phyloP scores from a whole-genome alignment of 2,797 vertebrate genomes.

The Urophycis tenuis region DNA sequence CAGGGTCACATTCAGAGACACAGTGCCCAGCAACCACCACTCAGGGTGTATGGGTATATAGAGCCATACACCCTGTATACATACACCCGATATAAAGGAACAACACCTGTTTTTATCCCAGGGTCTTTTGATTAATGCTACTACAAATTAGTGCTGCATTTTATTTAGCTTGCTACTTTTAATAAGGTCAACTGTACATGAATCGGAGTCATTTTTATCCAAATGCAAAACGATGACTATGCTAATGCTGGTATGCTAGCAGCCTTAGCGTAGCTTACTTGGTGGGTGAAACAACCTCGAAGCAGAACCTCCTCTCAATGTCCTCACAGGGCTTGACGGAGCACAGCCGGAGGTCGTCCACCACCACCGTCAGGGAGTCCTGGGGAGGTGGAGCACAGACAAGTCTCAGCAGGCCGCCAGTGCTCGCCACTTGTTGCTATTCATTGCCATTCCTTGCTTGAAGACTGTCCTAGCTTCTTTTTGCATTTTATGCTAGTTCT shows the following conservation, averaged over 20 bases:
- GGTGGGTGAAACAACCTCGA: constrained; percentile 93
- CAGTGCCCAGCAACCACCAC: background rate
- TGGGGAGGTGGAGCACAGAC: constrained; percentile 48
- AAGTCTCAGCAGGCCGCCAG: background rate
- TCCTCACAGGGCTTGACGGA: constrained; percentile 95
- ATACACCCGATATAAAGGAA: background rate
- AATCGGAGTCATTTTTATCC: background rate
- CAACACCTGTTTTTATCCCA: background rate
- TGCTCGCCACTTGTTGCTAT: background rate
- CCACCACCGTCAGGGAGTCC: constrained; percentile 93
- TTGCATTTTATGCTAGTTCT: background rate
- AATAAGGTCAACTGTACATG: background rate
- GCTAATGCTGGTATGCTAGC: background rate
- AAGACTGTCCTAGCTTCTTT: background rate
- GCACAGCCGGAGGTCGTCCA: constrained; percentile 92
- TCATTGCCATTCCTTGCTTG: background rate
- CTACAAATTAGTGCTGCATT: background rate
- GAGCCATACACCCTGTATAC: too few species aligned
- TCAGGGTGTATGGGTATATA: background rate
- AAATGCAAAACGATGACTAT: background rate
- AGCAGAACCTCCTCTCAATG: constrained; percentile 96
- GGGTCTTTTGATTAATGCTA: background rate
- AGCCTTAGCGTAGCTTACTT: constrained; percentile 74
- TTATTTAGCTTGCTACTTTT: background rate
- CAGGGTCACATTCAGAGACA: background rate